phyloP scores from a whole-genome alignment of 2,797 vertebrate genomes.

The Natrix natrix region DNA sequence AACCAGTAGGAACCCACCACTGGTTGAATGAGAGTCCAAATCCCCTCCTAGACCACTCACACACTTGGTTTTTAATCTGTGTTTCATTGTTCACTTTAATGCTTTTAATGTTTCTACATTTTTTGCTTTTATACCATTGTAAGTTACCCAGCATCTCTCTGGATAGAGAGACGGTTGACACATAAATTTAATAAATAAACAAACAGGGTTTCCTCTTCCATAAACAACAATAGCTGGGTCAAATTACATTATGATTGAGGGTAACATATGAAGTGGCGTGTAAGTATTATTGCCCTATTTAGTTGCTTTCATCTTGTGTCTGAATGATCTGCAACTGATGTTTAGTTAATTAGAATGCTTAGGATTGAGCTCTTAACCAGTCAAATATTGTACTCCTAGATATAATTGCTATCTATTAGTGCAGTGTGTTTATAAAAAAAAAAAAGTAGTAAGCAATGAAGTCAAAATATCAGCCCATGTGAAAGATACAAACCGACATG shows the following conservation, averaged over 20 bases:
- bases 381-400: not conserved
- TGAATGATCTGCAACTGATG: not conserved
- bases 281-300: not conserved
- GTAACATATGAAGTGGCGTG: not conserved
- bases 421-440: not conserved
- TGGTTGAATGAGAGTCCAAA: not conserved
- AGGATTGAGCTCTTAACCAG: not conserved
- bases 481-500: not conserved
- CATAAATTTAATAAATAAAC: not conserved
- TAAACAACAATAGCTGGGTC: not conserved
- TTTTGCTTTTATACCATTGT: not conserved
- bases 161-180: not conserved
- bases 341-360: not conserved
- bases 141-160: not conserved
- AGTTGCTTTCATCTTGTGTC: not conserved
- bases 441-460: not conserved
- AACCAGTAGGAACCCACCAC: no score
- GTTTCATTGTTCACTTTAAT: not conserved
- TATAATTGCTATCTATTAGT: not conserved
- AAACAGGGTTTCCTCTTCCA: not conserved
- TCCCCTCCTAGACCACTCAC: no score
- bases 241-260: not conserved
- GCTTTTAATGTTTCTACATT: not conserved
- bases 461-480: not conserved
- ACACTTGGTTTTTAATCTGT: not conserved